Base-by-base conservation (phyloP, 2,888 invertebrate genomes). In the Parelbella ahira region DNA sequence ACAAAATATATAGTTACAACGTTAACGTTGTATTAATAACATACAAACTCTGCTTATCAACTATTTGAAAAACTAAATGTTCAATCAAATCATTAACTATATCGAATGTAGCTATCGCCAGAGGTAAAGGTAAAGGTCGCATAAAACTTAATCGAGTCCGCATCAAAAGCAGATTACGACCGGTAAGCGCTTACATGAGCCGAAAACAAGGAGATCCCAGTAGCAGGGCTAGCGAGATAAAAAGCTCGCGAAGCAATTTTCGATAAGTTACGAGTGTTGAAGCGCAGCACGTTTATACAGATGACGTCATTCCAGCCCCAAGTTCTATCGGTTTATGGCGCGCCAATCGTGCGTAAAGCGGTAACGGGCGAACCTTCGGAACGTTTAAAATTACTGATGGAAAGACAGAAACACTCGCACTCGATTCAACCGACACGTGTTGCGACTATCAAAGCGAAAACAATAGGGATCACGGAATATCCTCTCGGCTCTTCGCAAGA, bases 341-440 rank as follows among this genome's bases (percentile, higher is more conserved):
- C 57, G 55, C 63, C 70, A 68, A 73, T 71, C 73, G 76, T 74
- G 76, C 76, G 74, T 75, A 68, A 70, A 73, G 62, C 60, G 56
- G 55, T 65, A 63, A 67, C 68, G 68, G 49, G 41, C 41, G 20
- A 41, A 13, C 32, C 32, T 41, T 20, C 11, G 25, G 20, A 39
- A 39, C 39, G 39, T 39, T 39, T 39, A 39, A 39, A 39, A 39
- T 25, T 41, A 42, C 34, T 28, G 41, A 42, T 34, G 15, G 34
- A 28, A 42, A 42, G 41, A 41, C 41, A 41, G 33, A 34, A 41
- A 42, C 41, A 42, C 41, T 42, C 27, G 21, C 41, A 42, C 33
- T 34, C 34, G 41, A 33, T 34, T 42, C 41, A 13, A 21, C 28
- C 28, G 34, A 42, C 42, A 42, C 42, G 42, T 42, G 42, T 42